Evolutionary conservation across 1,140 invertebrate genomes (phyloP).

Genomic region (Eriocheir sinensis): DNA sequence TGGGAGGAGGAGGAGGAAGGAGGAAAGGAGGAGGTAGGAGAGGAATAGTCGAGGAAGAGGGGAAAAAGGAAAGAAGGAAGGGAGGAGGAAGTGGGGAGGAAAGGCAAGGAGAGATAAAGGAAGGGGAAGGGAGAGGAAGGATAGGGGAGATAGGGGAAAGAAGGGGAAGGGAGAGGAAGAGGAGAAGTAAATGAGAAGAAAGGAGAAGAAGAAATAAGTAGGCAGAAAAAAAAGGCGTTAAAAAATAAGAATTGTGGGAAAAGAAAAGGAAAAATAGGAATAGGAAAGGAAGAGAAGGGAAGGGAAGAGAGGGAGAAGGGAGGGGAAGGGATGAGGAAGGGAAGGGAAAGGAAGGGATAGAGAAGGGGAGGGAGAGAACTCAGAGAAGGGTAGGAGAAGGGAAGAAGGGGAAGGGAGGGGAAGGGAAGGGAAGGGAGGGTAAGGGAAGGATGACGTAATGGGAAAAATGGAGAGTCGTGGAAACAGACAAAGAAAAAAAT

Average conservation of each 20-base stretch:
- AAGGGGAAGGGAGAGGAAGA: not conserved
- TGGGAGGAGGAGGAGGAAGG: not conserved
- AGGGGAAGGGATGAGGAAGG: not conserved
- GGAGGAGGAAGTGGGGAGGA: not conserved
- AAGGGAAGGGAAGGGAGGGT: too few relatives aligned
- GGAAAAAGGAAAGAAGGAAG: not conserved
- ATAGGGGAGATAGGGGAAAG: not conserved
- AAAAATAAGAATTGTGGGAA: too few relatives aligned
- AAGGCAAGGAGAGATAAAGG: not conserved
- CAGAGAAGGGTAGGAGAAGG: not conserved
- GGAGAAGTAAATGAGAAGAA: too few relatives aligned
- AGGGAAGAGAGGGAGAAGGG: not conserved
- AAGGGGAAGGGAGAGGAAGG: not conserved
- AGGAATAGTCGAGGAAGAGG: not conserved
- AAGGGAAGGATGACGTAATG: too few relatives aligned
- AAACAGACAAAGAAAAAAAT: too few relatives aligned
- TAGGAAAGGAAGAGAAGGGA: not conserved
- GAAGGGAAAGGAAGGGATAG: not conserved
- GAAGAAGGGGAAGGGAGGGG: too few relatives aligned
- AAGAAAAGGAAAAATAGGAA: not conserved
- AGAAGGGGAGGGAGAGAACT: not conserved
- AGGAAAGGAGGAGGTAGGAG: not conserved
- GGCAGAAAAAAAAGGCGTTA: too few relatives aligned
- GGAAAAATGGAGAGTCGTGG: too few relatives aligned
- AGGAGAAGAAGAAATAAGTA: too few relatives aligned